Evolutionary conservation across 2,797 vertebrate genomes (phyloP).

Genomic region (Parotocinclus haroldoi): DNA sequence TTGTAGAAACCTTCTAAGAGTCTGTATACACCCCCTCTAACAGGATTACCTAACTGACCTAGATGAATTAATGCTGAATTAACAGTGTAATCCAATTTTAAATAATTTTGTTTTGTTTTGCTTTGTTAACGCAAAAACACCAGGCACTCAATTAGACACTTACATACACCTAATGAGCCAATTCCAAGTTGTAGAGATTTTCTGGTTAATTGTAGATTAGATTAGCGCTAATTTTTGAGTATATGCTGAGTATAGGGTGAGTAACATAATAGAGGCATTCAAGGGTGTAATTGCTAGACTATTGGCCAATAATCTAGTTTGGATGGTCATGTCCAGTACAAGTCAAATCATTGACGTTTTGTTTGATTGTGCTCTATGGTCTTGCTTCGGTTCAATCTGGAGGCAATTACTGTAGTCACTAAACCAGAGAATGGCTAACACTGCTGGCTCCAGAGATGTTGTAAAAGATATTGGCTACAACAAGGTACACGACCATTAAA

Average conservation of each 20-base stretch:
- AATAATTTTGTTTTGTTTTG: no score
- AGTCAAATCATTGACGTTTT: conserved; percentile 48
- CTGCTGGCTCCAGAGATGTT: conserved; percentile 7
- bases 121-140: neutral
- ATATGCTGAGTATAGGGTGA: conserved; percentile 31
- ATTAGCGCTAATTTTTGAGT: conserved; percentile 11
- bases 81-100: conserved; percentile 9
- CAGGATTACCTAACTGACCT: neutral
- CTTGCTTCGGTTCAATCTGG: conserved; percentile 34
- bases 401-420: conserved; percentile 48
- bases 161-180: neutral
- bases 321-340: conserved; percentile 53
- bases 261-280: conserved; percentile 55
- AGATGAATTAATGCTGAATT: conserved; percentile 25
- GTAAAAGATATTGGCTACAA: conserved; percentile 6
- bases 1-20: neutral
- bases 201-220: conserved; percentile 51
- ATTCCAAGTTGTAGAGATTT: conserved; percentile 29
- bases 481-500: conserved; percentile 17
- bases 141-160: neutral
- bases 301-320: conserved; percentile 46
- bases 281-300: conserved; percentile 55
- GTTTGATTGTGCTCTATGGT: conserved; percentile 9
- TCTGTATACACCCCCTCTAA: neutral
- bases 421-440: conserved; percentile 19